phyloP scores from a whole-genome alignment of 53 echinoderm and acorn worm genomes.

The Stichopus horrens region DNA sequence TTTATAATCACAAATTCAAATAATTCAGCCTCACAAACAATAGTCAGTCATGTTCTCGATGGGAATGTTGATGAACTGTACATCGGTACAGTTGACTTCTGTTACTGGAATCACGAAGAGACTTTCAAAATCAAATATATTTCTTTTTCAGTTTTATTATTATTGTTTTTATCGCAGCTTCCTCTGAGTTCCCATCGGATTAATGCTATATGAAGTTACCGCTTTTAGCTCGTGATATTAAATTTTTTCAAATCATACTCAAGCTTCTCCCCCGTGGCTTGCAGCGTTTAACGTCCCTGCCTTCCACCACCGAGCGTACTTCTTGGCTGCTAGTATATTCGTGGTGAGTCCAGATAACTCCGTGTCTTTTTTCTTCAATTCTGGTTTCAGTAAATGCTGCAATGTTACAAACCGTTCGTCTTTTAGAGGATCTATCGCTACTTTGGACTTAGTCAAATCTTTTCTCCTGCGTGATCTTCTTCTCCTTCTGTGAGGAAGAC shows the following conservation, averaged over 20 bases:
- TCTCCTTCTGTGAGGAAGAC: neutral
- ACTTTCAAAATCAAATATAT: too few species aligned
- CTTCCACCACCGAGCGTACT: conserved; percentile 35
- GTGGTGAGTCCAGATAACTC: conserved; percentile 3
- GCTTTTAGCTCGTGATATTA: too few species aligned
- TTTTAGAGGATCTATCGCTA: conserved; percentile 4
- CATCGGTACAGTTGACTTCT: too few species aligned
- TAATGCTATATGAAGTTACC: too few species aligned
- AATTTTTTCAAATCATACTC: neutral
- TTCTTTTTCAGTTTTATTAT: too few species aligned
- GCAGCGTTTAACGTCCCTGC: neutral
- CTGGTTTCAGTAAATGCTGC: conserved; percentile 33
- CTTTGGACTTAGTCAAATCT: conserved; percentile 27
- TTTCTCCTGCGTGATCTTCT: neutral
- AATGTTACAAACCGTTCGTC: conserved; percentile 25
- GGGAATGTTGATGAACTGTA: too few species aligned
- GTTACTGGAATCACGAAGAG: too few species aligned
- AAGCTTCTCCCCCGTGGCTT: neutral
- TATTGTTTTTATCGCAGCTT: too few species aligned
- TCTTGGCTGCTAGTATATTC: conserved; percentile 7
- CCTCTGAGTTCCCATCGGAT: too few species aligned
- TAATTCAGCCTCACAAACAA: too few species aligned
- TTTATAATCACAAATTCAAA: too few species aligned
- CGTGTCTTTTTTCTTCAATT: conserved; percentile 14
- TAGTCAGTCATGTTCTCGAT: too few species aligned